Evolutionary conservation across 2,797 vertebrate genomes (phyloP), one percentile per base, ranked within the genome.

Genomic region (Passerculus sandwichensis): DNA sequence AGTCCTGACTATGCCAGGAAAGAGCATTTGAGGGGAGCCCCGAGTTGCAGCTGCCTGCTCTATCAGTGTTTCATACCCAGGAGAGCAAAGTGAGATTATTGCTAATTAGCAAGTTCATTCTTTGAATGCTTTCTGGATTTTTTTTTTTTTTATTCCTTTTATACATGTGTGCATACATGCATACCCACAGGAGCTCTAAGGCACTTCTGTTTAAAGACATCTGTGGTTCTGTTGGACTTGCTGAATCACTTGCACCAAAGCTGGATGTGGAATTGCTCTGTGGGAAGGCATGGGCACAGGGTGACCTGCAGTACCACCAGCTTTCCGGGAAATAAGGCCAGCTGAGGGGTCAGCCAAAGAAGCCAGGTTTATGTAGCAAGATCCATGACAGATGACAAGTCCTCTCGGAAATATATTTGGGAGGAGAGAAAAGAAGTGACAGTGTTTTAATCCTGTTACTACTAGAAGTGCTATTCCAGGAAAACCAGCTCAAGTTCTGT

Each of bases 251-350:
- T 64, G 29, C 40, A 30, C 47, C 27, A 69, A 73, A 78, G 67
- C 67, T 16, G 16, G 59, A n/a, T 2, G 2, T 36, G 64, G 45
- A 75, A 53, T 0, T 6, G 27, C 45, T 40, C 54, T 30, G 20
- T 23, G 44, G 44, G 60, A 85, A 73, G 70, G 34, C 25, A 34
- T 0, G 4, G 54, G 54, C 66, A 91, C 56, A 78, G 38, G 11
- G 22, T 34, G 61, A 84, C 38, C 57, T 57, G 53, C 53, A 93
- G 75, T 29, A 83, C 12, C 73, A 75, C n/a, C 69, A 65, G 32
- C 56, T 69, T 96, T 96, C 91, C 13, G 61, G 80, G 94, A 96
- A 96, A 57, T 29, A 69, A 86, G n/a, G 65, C 25, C 27, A 81
- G 45, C 75, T 64, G 25, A 85, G 61, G 61, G 60, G 30, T 87